Evolutionary conservation across 2,113 vertebrate genomes (phyloP).

Genomic region (Brachyhypopomus occidentalis): DNA sequence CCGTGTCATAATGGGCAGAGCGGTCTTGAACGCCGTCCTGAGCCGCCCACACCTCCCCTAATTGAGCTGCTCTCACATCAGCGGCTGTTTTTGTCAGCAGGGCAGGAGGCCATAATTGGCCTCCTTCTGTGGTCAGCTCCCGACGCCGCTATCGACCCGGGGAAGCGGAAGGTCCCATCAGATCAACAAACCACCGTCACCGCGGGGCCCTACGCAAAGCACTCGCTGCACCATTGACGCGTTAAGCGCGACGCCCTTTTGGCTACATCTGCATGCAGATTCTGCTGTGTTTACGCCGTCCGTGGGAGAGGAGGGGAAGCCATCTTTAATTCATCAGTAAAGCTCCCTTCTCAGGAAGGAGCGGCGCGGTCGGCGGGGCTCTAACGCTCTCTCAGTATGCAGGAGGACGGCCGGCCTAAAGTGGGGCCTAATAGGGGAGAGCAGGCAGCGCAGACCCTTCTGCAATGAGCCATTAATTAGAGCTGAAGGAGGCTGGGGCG

Average conservation of each 20-base stretch:
- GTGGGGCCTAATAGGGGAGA: constrained; percentile 67
- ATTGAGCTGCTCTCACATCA: constrained; percentile 77
- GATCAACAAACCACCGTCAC: constrained; percentile 55
- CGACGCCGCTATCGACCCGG: constrained; percentile 52
- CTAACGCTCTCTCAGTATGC: constrained; percentile 70
- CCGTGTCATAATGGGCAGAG: constrained; percentile 72
- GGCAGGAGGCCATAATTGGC: constrained; percentile 57
- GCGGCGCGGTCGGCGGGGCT: constrained; percentile 58
- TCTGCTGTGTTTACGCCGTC: constrained; percentile 70
- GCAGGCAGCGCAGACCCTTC: constrained; percentile 56
- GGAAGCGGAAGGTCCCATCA: constrained; percentile 56
- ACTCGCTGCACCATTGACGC: constrained; percentile 48
- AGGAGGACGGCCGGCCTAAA: constrained; percentile 62
- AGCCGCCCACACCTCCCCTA: constrained; percentile 70
- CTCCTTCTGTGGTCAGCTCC: constrained; percentile 54
- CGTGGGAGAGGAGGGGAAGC: constrained; percentile 63
- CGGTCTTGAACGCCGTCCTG: constrained; percentile 72
- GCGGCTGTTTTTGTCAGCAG: constrained; percentile 67
- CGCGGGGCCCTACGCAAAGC: constrained; percentile 21
- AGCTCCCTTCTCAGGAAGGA: constrained; percentile 68
- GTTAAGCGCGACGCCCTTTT: constrained; percentile 71
- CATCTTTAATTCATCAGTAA: constrained; percentile 81
- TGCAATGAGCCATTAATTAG: constrained; percentile 73
- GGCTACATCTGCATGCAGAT: constrained; percentile 74
- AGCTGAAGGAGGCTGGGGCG: constrained; percentile 70